phyloP scores from a whole-genome alignment of 2,113 vertebrate genomes.

The Phaetusa simplex region DNA sequence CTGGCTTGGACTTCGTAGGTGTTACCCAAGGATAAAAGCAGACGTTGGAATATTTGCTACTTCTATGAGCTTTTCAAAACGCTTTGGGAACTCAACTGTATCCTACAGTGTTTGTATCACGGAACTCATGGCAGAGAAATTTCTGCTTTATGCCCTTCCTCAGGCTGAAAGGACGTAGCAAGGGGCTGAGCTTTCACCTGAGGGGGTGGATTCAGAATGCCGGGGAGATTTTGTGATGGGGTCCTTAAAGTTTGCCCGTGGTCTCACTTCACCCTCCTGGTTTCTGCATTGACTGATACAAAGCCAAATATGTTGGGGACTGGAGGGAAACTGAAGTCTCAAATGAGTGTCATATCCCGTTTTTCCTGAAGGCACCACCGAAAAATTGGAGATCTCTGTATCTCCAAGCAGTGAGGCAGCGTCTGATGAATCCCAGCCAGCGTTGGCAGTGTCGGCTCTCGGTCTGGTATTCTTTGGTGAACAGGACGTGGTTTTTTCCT shows the following conservation, averaged over 20 bases:
- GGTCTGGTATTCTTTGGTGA: background rate
- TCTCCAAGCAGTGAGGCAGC: background rate
- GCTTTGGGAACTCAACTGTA: background rate
- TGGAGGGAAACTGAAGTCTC: background rate
- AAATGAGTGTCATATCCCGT: background rate
- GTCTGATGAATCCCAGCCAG: background rate
- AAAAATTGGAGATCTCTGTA: background rate
- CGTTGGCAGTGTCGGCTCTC: rapidly evolving
- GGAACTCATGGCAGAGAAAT: background rate
- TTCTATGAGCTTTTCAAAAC: background rate
- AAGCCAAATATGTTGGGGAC: background rate
- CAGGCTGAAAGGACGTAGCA: background rate
- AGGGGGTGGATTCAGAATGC: background rate
- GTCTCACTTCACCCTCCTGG: background rate
- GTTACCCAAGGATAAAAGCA: background rate
- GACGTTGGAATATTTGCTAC: background rate
- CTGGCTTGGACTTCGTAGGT: background rate
- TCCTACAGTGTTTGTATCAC: background rate
- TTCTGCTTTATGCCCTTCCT: background rate
- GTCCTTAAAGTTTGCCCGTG: background rate
- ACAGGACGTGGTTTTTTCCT: background rate
- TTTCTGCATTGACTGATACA: background rate
- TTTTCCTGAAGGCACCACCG: background rate
- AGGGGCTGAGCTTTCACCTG: background rate
- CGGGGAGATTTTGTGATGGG: background rate